A percentile compares a stretch with the other conserved stretches of the same genome.
phyloP scores from a whole-genome alignment of 30 jellyfish, hydroid and myxozoan species.

The Aurelia aurita region DNA sequence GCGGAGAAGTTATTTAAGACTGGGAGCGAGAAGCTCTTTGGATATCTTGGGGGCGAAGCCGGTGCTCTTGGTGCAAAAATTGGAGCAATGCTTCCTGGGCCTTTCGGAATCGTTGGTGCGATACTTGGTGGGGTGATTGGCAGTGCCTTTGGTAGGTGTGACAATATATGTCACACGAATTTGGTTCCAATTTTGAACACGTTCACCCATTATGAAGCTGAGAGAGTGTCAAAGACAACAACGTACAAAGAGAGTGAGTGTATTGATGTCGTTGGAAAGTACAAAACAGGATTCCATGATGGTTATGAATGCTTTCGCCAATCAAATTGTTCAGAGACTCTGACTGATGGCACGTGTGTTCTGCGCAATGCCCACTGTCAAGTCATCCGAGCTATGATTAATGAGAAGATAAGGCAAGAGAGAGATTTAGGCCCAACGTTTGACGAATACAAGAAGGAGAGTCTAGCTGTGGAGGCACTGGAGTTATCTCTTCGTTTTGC shows the following conservation, averaged over 20 bases:
- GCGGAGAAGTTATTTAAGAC: background rate
- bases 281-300: constrained; percentile 35
- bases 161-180: constrained; percentile 26
- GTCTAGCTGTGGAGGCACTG: constrained; percentile 33
- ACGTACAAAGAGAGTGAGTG: constrained; percentile 41
- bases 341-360: constrained; percentile 47
- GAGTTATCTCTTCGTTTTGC: constrained; percentile 1
- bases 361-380: constrained; percentile 36
- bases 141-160: constrained; percentile 69
- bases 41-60: constrained; percentile 48
- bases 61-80: constrained; percentile 66
- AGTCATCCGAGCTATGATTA: constrained; percentile 14
- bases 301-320: constrained; percentile 54
- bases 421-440: constrained; percentile 11
- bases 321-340: constrained; percentile 49
- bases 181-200: constrained; percentile 24
- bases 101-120: constrained; percentile 66
- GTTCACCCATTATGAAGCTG: constrained; percentile 25
- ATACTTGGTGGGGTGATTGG: constrained; percentile 74
- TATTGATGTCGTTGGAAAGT: constrained; percentile 18
- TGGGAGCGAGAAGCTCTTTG: constrained; percentile 36
- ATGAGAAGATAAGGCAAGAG: constrained; percentile 8
- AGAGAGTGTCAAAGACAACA: constrained; percentile 8
- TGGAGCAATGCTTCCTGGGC: constrained; percentile 69
- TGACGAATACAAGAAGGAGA: constrained; percentile 17